Evolutionary conservation across 2,888 invertebrate species (phyloP).

Genomic region (Drosophila incognita): DNA sequence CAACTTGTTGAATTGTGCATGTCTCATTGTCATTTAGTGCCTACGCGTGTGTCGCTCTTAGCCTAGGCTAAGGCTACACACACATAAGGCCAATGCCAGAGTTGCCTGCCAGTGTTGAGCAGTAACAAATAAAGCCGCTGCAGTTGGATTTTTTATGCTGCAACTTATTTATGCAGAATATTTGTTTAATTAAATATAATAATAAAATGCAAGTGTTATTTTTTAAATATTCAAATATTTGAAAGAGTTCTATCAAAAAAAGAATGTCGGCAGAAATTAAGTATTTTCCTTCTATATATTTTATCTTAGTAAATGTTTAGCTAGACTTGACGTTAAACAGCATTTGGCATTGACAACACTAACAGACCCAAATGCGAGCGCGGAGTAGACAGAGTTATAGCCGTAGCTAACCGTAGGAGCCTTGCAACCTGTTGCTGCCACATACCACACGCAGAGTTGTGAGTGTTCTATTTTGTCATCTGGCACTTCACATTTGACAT

Average conservation of each 20-base stretch:
- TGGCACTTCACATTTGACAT: conserved; percentile 7
- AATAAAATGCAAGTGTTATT: not conserved
- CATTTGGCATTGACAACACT: not conserved
- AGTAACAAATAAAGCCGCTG: not conserved
- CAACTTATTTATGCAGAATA: not conserved
- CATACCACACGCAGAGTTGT: not conserved
- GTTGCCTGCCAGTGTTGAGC: not conserved
- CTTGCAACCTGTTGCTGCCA: conserved; percentile 30
- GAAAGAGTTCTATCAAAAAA: not conserved
- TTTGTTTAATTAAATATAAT: not conserved
- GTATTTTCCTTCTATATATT: not conserved
- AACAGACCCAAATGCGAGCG: not conserved
- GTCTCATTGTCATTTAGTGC: conserved; percentile 64
- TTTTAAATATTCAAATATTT: too few relatives aligned
- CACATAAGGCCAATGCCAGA: not conserved
- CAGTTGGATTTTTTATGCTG: not conserved
- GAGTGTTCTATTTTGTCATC: conserved; percentile 2
- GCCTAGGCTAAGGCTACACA: not conserved
- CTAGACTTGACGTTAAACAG: not conserved
- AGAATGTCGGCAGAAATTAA: not conserved
- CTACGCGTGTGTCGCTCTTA: conserved; percentile 39
- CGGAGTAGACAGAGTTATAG: conserved; percentile 10
- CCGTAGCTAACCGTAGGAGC: not conserved
- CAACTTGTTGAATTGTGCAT: conserved; percentile 73
- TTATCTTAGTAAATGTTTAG: not conserved